Conservation (phyloP, 2,797 vertebrate species). For the Acanthopagrus latus region DNA sequence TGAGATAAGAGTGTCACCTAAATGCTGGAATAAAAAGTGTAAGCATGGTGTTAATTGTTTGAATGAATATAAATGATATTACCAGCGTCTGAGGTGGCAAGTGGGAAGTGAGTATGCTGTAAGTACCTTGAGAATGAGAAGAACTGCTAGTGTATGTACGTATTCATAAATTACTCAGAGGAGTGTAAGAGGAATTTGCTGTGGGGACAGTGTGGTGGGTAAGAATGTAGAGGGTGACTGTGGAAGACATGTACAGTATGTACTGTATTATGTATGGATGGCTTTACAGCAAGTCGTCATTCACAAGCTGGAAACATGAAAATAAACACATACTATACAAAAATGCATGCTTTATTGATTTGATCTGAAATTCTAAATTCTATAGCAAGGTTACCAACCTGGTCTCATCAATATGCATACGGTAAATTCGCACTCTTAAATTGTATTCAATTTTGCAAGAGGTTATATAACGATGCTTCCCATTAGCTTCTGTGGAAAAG, state of each 20-base stretch:
- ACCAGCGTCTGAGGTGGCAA: background rate
- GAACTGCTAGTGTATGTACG: background rate
- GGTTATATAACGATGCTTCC: no score
- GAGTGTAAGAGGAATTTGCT: background rate
- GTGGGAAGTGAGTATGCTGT: background rate
- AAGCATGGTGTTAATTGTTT: conserved; percentile 3
- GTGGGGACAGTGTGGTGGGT: background rate
- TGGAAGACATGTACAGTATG: background rate
- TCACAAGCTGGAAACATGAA: background rate
- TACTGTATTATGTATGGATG: background rate
- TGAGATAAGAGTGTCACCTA: background rate
- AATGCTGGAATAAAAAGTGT: background rate
- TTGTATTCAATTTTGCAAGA: no score
- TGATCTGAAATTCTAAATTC: background rate
- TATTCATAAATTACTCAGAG: conserved; percentile 4
- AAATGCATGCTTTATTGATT: background rate
- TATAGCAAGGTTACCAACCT: no score
- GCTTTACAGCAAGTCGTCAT: conserved; percentile 1
- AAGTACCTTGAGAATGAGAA: background rate
- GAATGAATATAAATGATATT: conserved; percentile 30
- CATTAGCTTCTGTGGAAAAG: no score
- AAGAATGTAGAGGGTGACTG: background rate
- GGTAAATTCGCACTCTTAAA: no score
- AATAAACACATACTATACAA: background rate
- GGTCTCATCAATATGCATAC: no score